Evolutionary conservation across 2,113 vertebrate species (phyloP).

Genomic region (Oreocharis arfaki): DNA sequence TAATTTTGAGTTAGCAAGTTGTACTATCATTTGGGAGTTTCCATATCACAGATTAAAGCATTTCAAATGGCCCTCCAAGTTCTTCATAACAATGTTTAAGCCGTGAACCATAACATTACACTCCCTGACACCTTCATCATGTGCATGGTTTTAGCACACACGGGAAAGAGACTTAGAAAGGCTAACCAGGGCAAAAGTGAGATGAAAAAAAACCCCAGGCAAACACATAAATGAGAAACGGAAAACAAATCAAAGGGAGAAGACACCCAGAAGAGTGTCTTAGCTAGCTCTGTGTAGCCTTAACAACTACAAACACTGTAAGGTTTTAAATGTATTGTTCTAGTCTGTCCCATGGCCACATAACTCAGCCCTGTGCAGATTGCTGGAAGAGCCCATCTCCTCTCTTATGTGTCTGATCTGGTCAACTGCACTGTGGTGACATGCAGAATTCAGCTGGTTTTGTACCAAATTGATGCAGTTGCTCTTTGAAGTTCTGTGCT

Average conservation of each 20-base stretch:
- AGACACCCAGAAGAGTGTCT: background rate
- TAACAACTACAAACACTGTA: background rate
- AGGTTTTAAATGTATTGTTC: background rate
- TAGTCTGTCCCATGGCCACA: background rate
- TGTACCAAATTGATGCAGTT: background rate
- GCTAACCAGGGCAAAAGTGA: background rate
- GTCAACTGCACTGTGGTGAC: background rate
- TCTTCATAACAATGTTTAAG: background rate
- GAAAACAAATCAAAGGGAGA: background rate
- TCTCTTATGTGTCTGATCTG: fast-evolving
- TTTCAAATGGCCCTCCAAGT: background rate
- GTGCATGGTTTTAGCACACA: background rate
- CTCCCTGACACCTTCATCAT: background rate
- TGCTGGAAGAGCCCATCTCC: background rate
- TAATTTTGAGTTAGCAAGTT: background rate
- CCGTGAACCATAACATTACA: background rate
- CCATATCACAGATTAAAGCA: background rate
- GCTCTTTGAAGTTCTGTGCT: background rate
- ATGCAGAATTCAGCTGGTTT: background rate
- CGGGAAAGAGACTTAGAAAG: background rate
- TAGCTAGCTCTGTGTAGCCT: background rate
- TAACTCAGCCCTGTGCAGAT: background rate
- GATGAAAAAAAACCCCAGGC: background rate
- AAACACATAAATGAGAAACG: background rate
- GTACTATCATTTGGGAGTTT: background rate